Conservation (phyloP, 2,888 invertebrate genomes). For the Oligia strigilis region DNA sequence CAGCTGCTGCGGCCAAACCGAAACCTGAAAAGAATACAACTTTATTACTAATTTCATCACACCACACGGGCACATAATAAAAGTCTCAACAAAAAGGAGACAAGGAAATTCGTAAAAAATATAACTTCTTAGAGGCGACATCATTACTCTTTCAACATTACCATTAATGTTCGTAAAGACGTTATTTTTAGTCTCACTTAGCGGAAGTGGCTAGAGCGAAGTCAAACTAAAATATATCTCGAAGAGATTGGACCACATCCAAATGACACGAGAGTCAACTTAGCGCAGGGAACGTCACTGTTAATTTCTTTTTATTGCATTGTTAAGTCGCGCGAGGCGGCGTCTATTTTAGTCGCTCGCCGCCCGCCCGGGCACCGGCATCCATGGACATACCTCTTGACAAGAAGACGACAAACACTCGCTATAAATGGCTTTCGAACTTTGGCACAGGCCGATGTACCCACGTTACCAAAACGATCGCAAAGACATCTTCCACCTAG, state of each 20-base stretch:
- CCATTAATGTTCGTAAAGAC: conserved; percentile 75
- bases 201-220: conserved; percentile 86
- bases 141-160: conserved; percentile 79
- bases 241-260: conserved; percentile 87
- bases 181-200: conserved; percentile 86
- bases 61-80: conserved; percentile 45
- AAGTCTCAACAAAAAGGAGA: conserved; percentile 75
- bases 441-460: conserved; percentile 76
- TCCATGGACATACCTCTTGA: conserved; percentile 86
- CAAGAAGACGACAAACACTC: conserved; percentile 88
- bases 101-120: conserved; percentile 75
- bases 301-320: conserved; percentile 91
- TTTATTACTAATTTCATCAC: conserved; percentile 64
- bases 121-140: conserved; percentile 48
- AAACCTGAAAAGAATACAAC: conserved; percentile 84
- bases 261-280: conserved; percentile 90
- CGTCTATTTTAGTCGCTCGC: conserved; percentile 88
- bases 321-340: conserved; percentile 88
- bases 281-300: conserved; percentile 87
- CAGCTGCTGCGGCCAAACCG: conserved; percentile 87
- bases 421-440: conserved; percentile 88
- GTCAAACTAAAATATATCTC: conserved; percentile 84
- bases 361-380: conserved; percentile 86
- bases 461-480: conserved; percentile 70
- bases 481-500: conserved; percentile 61